Percentiles rank a stretch among this genome's conserved stretches.
These are phyloP conservation scores for Struthio camelus DNA, from an alignment of 2,113 vertebrate genomes.

Conservation along the genomic window DNA sequence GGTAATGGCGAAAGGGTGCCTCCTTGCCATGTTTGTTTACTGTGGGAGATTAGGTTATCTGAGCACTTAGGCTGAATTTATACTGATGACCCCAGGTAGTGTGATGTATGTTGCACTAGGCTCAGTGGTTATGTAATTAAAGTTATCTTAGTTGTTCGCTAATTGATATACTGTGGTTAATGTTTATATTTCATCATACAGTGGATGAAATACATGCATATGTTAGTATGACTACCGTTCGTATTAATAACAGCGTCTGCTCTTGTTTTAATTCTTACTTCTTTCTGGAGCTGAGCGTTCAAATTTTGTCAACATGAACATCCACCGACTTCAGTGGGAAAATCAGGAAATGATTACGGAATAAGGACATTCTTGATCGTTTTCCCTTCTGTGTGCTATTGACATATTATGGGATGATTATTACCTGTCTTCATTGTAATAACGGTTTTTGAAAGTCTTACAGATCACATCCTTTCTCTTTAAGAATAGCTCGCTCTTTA, in stretches of 20 bases:
- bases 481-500: not conserved
- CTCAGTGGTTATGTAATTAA: constrained; percentile 3
- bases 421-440: not conserved
- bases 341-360: not conserved
- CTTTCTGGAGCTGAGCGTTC: not conserved
- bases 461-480: not conserved
- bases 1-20: not conserved
- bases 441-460: not conserved
- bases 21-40: constrained; percentile 9
- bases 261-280: not conserved
- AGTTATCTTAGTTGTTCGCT: not conserved
- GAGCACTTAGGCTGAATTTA: not conserved
- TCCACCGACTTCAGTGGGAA: not conserved
- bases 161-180: not conserved
- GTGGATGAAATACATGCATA: not conserved
- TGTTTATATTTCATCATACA: not conserved
- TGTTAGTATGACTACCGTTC: not conserved
- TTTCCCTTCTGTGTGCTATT: not conserved
- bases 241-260: not conserved
- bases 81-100: not conserved
- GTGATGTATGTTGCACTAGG: not conserved
- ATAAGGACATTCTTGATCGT: not conserved
- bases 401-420: not conserved
- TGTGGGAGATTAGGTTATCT: not conserved
- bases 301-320: not conserved